Base-by-base conservation (phyloP, 64 coral and sea anemone species). In the Actinia equina region DNA sequence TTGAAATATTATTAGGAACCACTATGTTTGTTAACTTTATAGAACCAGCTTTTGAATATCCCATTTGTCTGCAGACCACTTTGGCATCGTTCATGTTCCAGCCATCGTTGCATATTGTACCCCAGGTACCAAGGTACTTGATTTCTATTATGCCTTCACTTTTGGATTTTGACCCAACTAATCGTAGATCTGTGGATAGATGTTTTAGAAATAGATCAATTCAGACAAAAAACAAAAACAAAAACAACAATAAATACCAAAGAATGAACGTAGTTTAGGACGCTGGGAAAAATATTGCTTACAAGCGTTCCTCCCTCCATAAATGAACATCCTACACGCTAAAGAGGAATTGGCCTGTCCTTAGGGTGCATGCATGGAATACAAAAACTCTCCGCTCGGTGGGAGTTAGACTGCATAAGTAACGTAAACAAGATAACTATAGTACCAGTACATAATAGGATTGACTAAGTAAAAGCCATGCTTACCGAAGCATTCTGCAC, bases 31-130 rank as follows among this genome's bases (percentile, higher is more conserved):
- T 20, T 17, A 58, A 6, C 3, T 84, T 84, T 25, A 65, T 65
- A 6, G 49, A 56, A 56, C 12, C 19, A 27, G 41, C 82, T 30
- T 53, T 84, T 17, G 37, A 27, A 51, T 45, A 84, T 26, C 82
- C 82, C 46, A 84, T 42, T 16, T 84, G 43, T 84, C 82, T 22
- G 46, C 82, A 84, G 52, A 55, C 52, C 20, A 84, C 82, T 59
- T 23, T 56, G 19, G 82, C 82, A 23, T 46, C 82, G 82, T 84
- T 84, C 23, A 84, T 84, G 44, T 84, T 20, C 82, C 82, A 84
- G 11, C n/a, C 19, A 59, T 22, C n/a, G 49, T 84, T 84, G 59
- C 82, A 84, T 17, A 84, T 55, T 5, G 82, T 84, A 49, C 82
- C 82, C 82, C 82, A 84, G 56, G 20, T 51, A 18, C 82, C 82